Base-by-base conservation (phyloP, 1,140 invertebrate genomes). In the Xylocopa sonorina region DNA sequence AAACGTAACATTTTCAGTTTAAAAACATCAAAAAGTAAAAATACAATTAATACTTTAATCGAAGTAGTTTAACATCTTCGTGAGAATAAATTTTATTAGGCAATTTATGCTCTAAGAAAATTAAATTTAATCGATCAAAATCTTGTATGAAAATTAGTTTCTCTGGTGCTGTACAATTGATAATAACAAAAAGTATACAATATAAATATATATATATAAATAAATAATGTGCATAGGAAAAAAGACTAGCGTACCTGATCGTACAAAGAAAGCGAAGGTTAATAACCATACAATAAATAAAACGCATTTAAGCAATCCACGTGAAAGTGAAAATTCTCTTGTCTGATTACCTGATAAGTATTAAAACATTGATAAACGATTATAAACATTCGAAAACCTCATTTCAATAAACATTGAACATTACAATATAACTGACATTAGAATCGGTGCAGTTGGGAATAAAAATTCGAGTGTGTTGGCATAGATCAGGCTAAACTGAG, bases 361-460 rank as follows among this genome's bases (percentile, higher is more conserved):
- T 41, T 77, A 60, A 69, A 77, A 60, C 55, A 58, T 60, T 71
- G 24, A 58, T 9, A 27, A 69, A 21, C 34, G 32, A 57, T 69
- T 58, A 77, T 27, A 69, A 62, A 69, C 27, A 71, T 48, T 58
- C 29, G 27, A 71, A 77, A 71, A 60, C 38, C 27, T 71, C n/a
- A 66, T 58, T 71, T 71, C 43, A 77, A 60, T 3, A 60, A 71
- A 38, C 43, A 34, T 48, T 27, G 24, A 77, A 77, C 75, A 77
- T 77, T 57, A 69, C 53, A 16, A 34, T 71, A 14, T 50, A 77
- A 77, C 66, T 77, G 66, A 60, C 75, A 77, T 60, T 69, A 76
- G 21, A 67, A 73, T 24, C 62, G 27, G 53, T 6, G 62, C 66
- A 67, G 62, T 62, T 50, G 62, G 57, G 51, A 67, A 66, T 67